phyloP scores from a whole-genome alignment of 2,113 vertebrate genomes.

The Polypterus bichir region DNA sequence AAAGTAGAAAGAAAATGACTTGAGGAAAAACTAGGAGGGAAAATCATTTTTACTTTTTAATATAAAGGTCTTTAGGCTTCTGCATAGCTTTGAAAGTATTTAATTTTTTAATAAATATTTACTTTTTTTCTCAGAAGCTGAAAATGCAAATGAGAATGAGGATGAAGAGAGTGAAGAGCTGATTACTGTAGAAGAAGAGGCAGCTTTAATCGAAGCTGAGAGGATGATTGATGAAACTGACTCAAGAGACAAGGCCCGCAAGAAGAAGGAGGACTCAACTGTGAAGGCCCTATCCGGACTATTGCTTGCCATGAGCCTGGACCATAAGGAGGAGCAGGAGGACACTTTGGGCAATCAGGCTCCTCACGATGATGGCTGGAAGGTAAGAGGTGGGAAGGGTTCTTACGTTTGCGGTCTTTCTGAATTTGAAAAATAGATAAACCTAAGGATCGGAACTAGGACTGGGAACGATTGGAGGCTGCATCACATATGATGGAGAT shows the following conservation, averaged over 20 bases:
- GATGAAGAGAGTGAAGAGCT: constrained; percentile 43
- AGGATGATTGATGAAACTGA: constrained; percentile 64
- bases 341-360: background rate
- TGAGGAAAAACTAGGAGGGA: no score
- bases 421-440: no score
- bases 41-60: no score
- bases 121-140: background rate
- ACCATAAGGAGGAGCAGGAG: constrained; percentile 29
- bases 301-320: constrained; percentile 62
- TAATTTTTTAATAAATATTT: background rate
- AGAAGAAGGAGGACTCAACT: constrained; percentile 25
- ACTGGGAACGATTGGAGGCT: no score
- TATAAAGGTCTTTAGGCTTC: no score
- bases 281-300: constrained; percentile 30
- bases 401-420: no score
- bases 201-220: constrained; percentile 74
- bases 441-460: no score
- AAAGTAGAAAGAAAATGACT: no score
- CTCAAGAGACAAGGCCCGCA: constrained; percentile 19
- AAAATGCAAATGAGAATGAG: constrained; percentile 30
- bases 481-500: no score
- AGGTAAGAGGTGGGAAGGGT: constrained; percentile 29
- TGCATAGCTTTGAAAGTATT: no score
- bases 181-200: constrained; percentile 68
- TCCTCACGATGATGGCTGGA: constrained; percentile 16